Evolutionary conservation across 2,113 vertebrate genomes (phyloP), one percentile per base, ranked within the genome.

Genomic region (Phyllostomus discolor): DNA sequence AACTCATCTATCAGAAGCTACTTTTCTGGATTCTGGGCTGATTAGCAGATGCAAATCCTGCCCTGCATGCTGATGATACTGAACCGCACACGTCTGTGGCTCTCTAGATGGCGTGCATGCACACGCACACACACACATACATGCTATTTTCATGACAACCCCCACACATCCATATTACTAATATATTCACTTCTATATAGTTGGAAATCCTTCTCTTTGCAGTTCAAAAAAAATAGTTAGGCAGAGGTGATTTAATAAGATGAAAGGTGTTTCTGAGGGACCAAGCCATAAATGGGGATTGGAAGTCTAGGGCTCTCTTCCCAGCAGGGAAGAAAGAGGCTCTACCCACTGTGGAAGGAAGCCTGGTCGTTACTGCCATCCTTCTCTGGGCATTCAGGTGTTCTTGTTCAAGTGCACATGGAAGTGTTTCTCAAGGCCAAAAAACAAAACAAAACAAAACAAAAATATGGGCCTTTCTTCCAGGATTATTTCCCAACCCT

Each of bases 31-130:
- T 96, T 95, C 33, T 10, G 76, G 96, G 92, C 91, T 95, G 98
- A 97, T 98, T 73, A 98, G 73, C 67, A 62, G 91, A 91, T 90
- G 94, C 96, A 97, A 96, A 98, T 96, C 93, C 86, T 95, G 83
- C 90, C 31, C 70, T 38, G 94, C 54, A 66, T 69, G 96, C 73
- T 52, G 85, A 96, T 92, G 94, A 95, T 85, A 86, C 70, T 43
- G 66, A 95, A 24, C 62, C 62, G 48, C 16, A 46, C 57, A 31
- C 0, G 1, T 26, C 50, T 54, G 48, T 91, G 48, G 33, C 41
- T 90, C 35, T 83, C 88, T 92, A 76, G 62, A 64, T 54, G 69
- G 64, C 2, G 12, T 2, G 46, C 7, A 10, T 9, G 1, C 14
- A 38, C 4, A 43, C 5, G 6, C 48, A 20, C 28, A 15, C 7